Conservation (phyloP, 2,113 vertebrate genomes). For the Chloebia gouldiae region DNA sequence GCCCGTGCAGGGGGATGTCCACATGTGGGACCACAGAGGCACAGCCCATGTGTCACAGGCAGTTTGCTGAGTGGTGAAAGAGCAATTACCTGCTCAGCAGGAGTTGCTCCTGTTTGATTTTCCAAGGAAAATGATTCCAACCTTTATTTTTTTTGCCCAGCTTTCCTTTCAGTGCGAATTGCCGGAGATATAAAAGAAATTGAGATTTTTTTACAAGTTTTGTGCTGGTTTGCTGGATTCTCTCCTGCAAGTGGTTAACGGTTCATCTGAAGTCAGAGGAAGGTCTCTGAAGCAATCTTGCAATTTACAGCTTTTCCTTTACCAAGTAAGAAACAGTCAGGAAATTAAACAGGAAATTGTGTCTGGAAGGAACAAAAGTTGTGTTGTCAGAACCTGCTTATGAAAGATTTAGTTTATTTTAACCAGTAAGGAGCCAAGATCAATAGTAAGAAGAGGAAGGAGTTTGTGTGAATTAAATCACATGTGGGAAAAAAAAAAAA, state of each 20-base stretch:
- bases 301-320: slow-evolving; percentile 53
- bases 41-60: rapidly evolving
- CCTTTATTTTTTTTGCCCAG: background rate
- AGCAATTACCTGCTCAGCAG: background rate
- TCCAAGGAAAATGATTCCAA: background rate
- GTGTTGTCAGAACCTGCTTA: slow-evolving; percentile 25
- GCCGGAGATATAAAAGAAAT: background rate
- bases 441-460: slow-evolving; percentile 24
- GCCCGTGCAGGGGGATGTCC: rapidly evolving
- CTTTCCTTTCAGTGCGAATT: rapidly evolving
- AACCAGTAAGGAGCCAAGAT: slow-evolving; percentile 43
- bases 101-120: background rate
- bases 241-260: background rate
- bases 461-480: slow-evolving; percentile 31
- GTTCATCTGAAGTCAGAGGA: slow-evolving; percentile 10
- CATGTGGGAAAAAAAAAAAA: background rate
- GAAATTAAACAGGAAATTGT: slow-evolving; percentile 66
- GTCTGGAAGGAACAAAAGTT: slow-evolving; percentile 59
- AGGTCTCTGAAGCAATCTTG: slow-evolving; percentile 24
- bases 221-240: background rate
- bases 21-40: rapidly evolving
- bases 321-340: slow-evolving; percentile 38
- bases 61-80: background rate
- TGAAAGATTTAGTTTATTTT: slow-evolving; percentile 42
- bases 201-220: background rate